A percentile compares a stretch with the other conserved stretches of the same genome.
These are phyloP conservation scores for mouse (Mus musculus) DNA, from an alignment of 2,113 vertebrate genomes.

Conservation along the genomic window GRCm39 chr3:131934501-131935000, in stretches of 20 bases:
- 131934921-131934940: conserved; percentile 17
- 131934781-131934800: neutral
- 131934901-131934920: neutral
- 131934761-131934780: neutral
- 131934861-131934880: neutral
- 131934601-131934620: conserved; percentile 63
- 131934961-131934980: neutral
- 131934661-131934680: conserved; percentile 29
- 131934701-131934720: conserved; percentile 22
- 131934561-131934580: neutral
- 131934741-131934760: neutral
- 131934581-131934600: conserved; percentile 37
- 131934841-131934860: neutral
- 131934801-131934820: neutral
- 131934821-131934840: neutral
- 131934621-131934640: conserved; percentile 35
- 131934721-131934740: neutral
- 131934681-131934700: conserved; percentile 13
- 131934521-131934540: conserved; percentile 65
- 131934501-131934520: conserved; percentile 68
- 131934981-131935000: neutral
- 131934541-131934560: conserved; percentile 49
- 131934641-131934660: conserved; percentile 23
- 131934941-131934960: neutral
- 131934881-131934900: neutral